Base-by-base conservation (phyloP, 35 echinoderm and acorn worm species). In the Diadema setosum region DNA sequence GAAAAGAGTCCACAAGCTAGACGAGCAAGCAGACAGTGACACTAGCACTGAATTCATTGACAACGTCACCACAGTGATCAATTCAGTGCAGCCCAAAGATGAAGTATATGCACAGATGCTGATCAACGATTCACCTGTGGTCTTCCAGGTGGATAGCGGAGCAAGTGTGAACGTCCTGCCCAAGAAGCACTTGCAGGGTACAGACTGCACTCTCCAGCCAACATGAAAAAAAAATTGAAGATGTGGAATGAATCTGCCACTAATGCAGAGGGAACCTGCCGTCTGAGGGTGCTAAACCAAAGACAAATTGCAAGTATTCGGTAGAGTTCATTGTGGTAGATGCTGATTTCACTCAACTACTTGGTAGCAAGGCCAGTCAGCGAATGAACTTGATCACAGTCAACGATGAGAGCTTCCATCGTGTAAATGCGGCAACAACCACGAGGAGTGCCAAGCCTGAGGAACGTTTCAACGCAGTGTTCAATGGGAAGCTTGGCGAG, bases 281-380 rank as follows among this genome's bases (percentile, higher is more conserved):
- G 58, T 40, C 20, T 86, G 5, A 86, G 70, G 26, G 9, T 86
- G 32, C 60, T 32, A 40, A 86, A 86, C 84, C 84, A 3, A 86
- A 86, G 33, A 73, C 37, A 9, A 73, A 73, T 8, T 11, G 33
- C 36, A 86, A 86, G 43, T 86, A 86, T 45, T 76, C 25, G 43
- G 84, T 86, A 41, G 84, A 86, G 37, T 86, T 86, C 39, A 73
- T 39, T 33, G 63, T 86, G 23, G 84, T 86, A 42, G 84, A 86
- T 5, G n/a, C 82, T 84, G 52, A 84, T 25, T 46, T 84, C 8
- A 27, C 31, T 25, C 84, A 56, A 4, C 6, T 86, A 86, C 61
- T 86, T 26, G 84, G 84, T 70, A 42, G 20, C 48, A 52, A 52
- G 48, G 84, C 59, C 33, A 39, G 58, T 45, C 16, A 75, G 46